Evolutionary conservation across 2,888 invertebrate species (phyloP), one percentile per base, ranked within the genome.

Genomic region (Epirrita christyi): DNA sequence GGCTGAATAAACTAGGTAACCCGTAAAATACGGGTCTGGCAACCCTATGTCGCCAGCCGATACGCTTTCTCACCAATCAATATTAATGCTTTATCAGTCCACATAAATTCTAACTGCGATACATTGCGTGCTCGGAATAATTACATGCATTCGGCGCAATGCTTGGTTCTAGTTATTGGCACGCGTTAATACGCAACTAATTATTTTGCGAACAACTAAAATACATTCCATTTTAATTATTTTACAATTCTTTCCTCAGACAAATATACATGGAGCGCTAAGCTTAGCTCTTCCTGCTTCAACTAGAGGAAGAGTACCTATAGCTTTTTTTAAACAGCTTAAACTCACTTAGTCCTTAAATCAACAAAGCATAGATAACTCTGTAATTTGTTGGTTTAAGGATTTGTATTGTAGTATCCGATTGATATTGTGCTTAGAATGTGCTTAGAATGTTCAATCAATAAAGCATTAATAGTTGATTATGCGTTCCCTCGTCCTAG

Each of bases 401-500:
- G n/a, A n/a, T n/a, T n/a, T n/a, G n/a, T n/a, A n/a, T n/a, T n/a
- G n/a, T n/a, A n/a, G n/a, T n/a, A n/a, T n/a, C n/a, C n/a, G 21
- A 21, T 21, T 21, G 21, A 21, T 21, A 2, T 21, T 21, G 21
- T 4, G 4, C 21, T 4, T 3, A 21, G 4, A 21, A 2, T 21
- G 21, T 4, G 4, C 21, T 4, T 3, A 21, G 4, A 21, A 2
- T 21, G 21, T 21, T 21, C n/a, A n/a, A 10, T n/a, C 64, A 72
- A 68, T 72, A 71, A 73, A 75, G 73, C 78, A 80, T 80, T 81
- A 79, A 75, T 75, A 75, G 72, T 81, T 77, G 76, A 74, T 72
- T 75, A 68, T 64, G 70, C 69, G 70, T 83, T 82, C 80, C 72
- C 70, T 70, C 83, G 83, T 79, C 73, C 87, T 83, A 83, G 85